Evolutionary conservation across 2,113 vertebrate genomes (phyloP).

Genomic region (Thamnaconus septentrionalis): DNA sequence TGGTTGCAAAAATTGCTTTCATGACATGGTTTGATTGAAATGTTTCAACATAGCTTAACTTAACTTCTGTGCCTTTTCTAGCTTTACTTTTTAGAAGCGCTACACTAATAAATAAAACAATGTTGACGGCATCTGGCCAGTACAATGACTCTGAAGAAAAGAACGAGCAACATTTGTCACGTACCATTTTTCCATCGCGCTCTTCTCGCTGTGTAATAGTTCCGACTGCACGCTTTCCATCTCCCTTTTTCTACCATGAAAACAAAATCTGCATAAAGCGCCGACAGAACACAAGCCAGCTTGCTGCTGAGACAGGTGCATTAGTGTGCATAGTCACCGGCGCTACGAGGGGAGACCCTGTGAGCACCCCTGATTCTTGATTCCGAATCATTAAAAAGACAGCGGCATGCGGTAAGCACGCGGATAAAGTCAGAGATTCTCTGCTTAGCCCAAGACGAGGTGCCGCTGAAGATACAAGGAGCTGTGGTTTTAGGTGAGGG

Average conservation of each 20-base stretch:
- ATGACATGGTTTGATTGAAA: too few relatives aligned
- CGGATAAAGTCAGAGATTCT: constrained; percentile 2
- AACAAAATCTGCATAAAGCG: neutral
- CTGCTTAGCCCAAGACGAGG: constrained; percentile 6
- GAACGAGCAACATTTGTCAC: neutral
- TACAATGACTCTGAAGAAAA: too few relatives aligned
- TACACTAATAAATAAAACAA: too few relatives aligned
- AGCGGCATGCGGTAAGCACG: neutral
- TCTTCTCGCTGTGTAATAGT: neutral
- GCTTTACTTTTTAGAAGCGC: too few relatives aligned
- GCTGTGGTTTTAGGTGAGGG: constrained; percentile 9
- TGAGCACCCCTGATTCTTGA: neutral
- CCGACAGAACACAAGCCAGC: neutral
- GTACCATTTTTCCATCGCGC: neutral
- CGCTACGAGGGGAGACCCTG: neutral
- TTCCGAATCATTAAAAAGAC: neutral
- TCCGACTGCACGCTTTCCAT: neutral
- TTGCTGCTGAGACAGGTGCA: constrained; percentile 1
- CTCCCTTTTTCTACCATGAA: neutral
- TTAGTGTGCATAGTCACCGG: neutral
- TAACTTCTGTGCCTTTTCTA: too few relatives aligned
- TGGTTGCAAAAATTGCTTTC: too few relatives aligned
- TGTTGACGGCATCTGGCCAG: too few relatives aligned
- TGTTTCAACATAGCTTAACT: too few relatives aligned
- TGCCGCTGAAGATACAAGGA: constrained; percentile 8